A percentile compares a stretch with the other conserved stretches of the same genome.
Evolutionary conservation across 1,140 invertebrate species (phyloP).

Genomic region (Paraescarpia echinospica): DNA sequence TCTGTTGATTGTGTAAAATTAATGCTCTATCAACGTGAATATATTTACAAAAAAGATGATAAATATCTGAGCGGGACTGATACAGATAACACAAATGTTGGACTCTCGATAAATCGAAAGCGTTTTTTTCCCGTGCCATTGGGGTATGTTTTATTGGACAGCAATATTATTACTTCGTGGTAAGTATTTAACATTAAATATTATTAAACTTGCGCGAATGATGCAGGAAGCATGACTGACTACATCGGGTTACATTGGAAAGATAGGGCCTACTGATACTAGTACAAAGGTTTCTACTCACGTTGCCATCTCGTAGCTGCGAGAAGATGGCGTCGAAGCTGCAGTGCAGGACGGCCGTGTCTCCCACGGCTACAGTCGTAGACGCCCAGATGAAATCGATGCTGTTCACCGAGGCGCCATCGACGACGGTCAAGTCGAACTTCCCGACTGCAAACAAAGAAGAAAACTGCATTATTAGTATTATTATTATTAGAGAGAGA

Average conservation of each 20-base stretch:
- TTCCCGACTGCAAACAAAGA: constrained; percentile 2
- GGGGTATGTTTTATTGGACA: too few species aligned
- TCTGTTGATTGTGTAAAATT: too few species aligned
- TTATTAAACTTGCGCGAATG: not conserved
- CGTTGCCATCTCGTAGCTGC: constrained; percentile 30
- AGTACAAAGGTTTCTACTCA: constrained; percentile 6
- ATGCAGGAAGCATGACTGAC: not conserved
- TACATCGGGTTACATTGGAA: not conserved
- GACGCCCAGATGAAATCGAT: constrained; percentile 30
- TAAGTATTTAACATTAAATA: too few species aligned
- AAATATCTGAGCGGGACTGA: too few species aligned
- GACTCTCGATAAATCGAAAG: too few species aligned
- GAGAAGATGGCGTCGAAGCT: constrained; percentile 35
- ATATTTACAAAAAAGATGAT: too few species aligned
- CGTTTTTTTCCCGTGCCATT: too few species aligned
- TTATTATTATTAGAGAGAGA: too few species aligned
- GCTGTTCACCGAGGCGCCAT: constrained; percentile 17
- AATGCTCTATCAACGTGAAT: too few species aligned
- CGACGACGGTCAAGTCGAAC: constrained; percentile 16
- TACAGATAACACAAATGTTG: too few species aligned
- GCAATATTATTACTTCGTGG: too few species aligned
- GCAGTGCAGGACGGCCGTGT: constrained; percentile 35
- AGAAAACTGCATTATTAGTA: not conserved
- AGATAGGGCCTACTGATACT: not conserved
- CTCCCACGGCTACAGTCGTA: constrained; percentile 31